Evolutionary conservation across 2,797 vertebrate genomes (phyloP).

Genomic region (Harpagifer antarcticus): DNA sequence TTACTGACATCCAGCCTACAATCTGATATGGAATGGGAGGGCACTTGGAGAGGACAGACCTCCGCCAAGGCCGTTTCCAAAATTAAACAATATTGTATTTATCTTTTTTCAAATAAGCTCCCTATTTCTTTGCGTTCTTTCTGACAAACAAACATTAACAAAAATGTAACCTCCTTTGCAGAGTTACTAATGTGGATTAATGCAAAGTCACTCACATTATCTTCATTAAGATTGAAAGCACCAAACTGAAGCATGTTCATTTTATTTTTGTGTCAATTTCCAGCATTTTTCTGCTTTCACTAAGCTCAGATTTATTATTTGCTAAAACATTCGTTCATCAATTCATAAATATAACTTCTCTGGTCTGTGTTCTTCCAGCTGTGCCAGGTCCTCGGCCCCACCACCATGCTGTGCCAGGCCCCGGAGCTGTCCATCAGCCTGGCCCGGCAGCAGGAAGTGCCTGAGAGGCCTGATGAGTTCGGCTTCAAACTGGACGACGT

Average conservation of each 20-base stretch:
- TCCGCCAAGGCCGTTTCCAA: no score
- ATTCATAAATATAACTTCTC: neutral
- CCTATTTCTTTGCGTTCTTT: no score
- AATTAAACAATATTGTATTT: no score
- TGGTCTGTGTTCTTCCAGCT: constrained; percentile 76
- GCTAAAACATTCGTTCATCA: neutral
- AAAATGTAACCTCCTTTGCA: no score
- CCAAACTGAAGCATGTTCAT: neutral
- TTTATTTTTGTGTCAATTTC: neutral
- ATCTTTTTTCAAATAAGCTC: no score
- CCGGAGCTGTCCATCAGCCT: constrained; percentile 89
- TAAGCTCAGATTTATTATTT: neutral
- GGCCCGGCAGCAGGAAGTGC: constrained; percentile 86
- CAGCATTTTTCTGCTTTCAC: neutral
- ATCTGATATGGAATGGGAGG: neutral
- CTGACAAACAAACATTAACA: no score
- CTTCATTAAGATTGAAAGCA: neutral
- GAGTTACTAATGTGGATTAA: neutral
- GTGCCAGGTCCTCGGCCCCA: constrained; percentile 92
- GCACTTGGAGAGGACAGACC: no score
- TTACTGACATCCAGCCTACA: neutral
- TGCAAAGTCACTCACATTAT: neutral
- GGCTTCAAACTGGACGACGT: constrained; percentile 97
- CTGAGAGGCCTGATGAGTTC: constrained; percentile 93
- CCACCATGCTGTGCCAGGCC: constrained; percentile 95